These are phyloP conservation scores for Patella caerulea DNA, from an alignment of 2,888 invertebrate genomes.

Conservation along the genomic window DNA sequence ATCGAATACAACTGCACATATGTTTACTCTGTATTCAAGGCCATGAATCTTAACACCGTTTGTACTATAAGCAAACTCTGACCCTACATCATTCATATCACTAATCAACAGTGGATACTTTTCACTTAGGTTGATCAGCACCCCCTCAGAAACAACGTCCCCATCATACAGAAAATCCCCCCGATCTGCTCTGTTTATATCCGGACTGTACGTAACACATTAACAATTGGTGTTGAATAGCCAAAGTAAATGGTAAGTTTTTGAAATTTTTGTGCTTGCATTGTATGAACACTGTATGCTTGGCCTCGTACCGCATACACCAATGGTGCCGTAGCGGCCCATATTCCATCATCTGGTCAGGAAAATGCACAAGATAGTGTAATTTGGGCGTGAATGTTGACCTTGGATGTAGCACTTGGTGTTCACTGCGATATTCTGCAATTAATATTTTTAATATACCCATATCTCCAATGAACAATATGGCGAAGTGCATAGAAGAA, in stretches of 20 bases:
- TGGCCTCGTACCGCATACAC: conserved; percentile 43
- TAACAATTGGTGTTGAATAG: conserved; percentile 34
- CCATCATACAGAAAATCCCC: neutral
- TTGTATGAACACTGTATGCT: conserved; percentile 38
- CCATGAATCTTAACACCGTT: no score
- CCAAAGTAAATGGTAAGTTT: conserved; percentile 29
- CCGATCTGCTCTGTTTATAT: neutral
- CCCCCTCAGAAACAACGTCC: neutral
- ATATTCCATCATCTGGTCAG: conserved; percentile 37
- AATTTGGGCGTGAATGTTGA: conserved; percentile 34
- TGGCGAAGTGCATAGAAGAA: conserved; percentile 18
- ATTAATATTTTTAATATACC: conserved; percentile 13
- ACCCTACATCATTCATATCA: no score
- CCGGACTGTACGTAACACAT: conserved; percentile 29
- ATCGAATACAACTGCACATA: no score
- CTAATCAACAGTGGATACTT: no score
- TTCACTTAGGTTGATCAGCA: no score
- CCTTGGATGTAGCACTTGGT: conserved; percentile 30
- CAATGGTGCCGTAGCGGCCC: conserved; percentile 41
- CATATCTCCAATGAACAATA: conserved; percentile 2
- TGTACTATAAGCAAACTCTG: no score
- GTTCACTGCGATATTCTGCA: neutral
- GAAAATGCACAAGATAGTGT: conserved; percentile 39
- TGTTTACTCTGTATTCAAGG: no score
- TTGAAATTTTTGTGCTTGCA: conserved; percentile 35